Percentiles rank a stretch among this genome's conserved stretches.
Evolutionary conservation across 2,888 invertebrate species (phyloP).

Genomic region (Dermolepida albohirtum): DNA sequence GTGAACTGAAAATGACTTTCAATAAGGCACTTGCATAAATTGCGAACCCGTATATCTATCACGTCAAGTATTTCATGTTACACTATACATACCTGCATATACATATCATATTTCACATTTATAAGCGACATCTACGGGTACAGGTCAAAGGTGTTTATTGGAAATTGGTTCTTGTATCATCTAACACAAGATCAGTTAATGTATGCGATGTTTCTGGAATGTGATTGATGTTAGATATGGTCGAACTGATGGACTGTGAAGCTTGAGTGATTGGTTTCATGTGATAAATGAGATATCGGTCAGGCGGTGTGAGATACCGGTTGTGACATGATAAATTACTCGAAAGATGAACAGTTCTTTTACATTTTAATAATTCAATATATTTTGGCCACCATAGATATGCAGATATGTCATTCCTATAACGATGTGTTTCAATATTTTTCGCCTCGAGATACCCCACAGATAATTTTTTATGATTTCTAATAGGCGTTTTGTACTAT

Average conservation of each 20-base stretch:
- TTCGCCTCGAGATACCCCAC: background rate
- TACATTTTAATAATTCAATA: constrained; percentile 56
- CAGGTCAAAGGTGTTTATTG: constrained; percentile 50
- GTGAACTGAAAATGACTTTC: too few species aligned
- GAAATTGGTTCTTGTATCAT: constrained; percentile 48
- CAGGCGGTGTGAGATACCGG: constrained; percentile 60
- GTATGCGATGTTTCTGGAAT: constrained; percentile 44
- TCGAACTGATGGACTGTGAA: constrained; percentile 61
- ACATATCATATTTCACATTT: constrained; percentile 49
- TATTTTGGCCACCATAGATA: constrained; percentile 39
- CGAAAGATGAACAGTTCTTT: constrained; percentile 55
- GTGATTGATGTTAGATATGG: constrained; percentile 61
- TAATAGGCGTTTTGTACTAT: too few species aligned
- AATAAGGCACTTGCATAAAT: too few species aligned
- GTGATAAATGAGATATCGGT: constrained; percentile 63
- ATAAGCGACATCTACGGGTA: constrained; percentile 47
- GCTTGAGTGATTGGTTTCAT: constrained; percentile 63
- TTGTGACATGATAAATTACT: constrained; percentile 61
- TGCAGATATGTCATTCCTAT: constrained; percentile 21
- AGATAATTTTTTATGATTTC: constrained; percentile 1
- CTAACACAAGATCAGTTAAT: constrained; percentile 42
- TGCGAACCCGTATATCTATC: too few species aligned
- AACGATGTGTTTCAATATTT: constrained; percentile 20
- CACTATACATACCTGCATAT: constrained; percentile 41
- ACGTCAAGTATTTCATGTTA: too few species aligned